These are phyloP conservation scores for Diphyllodes magnificus DNA, from an alignment of 2,113 vertebrate genomes.

Conservation along the genomic window DNA sequence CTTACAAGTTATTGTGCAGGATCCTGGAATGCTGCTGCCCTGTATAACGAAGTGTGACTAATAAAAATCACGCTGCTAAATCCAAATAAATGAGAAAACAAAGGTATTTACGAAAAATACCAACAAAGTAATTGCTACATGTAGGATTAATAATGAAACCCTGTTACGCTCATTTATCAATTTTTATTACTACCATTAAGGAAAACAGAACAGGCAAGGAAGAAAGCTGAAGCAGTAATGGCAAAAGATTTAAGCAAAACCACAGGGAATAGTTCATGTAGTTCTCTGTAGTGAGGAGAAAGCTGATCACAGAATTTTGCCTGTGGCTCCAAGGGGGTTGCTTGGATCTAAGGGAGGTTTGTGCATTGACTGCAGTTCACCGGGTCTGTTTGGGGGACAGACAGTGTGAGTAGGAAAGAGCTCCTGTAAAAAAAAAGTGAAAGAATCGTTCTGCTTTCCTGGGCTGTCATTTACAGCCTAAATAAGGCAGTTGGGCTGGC, in stretches of 20 bases:
- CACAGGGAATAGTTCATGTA: background rate
- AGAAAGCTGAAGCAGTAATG: background rate
- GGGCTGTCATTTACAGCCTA: background rate
- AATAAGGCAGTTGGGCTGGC: background rate
- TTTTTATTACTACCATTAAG: background rate
- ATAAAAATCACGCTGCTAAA: background rate
- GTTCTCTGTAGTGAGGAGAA: background rate
- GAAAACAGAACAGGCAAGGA: background rate
- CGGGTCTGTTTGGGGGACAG: background rate
- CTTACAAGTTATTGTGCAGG: background rate
- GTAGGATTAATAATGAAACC: background rate
- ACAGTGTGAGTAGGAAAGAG: background rate
- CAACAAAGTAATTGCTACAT: background rate
- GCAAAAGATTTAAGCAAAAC: background rate
- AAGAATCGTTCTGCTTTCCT: background rate
- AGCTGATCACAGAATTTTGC: background rate
- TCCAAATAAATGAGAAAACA: background rate
- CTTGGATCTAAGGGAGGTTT: background rate
- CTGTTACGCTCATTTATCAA: rapidly evolving
- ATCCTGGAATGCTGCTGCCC: background rate
- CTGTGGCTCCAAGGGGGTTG: background rate
- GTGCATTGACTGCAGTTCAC: background rate
- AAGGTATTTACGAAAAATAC: background rate
- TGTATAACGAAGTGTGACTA: background rate
- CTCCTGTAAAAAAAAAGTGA: background rate